Percentiles rank a stretch among this genome's conserved stretches.
Conservation (phyloP, 2,113 vertebrate species). For the Sclerurus mexicanus region DNA sequence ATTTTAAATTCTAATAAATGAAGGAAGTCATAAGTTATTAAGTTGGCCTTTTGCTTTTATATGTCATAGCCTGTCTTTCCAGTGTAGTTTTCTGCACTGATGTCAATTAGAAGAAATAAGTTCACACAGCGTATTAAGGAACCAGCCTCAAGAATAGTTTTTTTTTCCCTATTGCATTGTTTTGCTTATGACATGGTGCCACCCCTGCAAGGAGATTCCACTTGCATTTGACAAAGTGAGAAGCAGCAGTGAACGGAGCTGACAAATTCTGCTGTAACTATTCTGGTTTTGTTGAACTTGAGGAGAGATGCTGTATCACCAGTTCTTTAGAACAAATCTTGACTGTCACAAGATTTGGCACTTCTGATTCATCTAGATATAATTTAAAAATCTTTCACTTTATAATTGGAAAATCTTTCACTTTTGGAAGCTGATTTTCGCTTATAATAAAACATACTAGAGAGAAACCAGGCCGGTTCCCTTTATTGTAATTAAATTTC, state of each 20-base stretch:
- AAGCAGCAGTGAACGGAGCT: background rate
- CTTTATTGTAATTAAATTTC: background rate
- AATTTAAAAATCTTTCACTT: background rate
- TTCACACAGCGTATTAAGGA: background rate
- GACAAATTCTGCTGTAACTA: background rate
- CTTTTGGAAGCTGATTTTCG: background rate
- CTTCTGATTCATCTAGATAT: background rate
- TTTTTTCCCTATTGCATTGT: background rate
- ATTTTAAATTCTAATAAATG: background rate
- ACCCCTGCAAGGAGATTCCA: background rate
- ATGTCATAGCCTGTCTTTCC: background rate
- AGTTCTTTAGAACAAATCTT: background rate
- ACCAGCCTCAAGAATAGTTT: background rate
- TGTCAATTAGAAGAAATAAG: background rate
- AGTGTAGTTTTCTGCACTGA: background rate
- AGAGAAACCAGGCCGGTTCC: background rate
- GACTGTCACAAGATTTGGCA: background rate
- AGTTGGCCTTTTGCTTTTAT: background rate
- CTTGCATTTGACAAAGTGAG: background rate
- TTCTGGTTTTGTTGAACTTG: background rate
- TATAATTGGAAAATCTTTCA: background rate
- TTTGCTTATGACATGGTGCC: background rate
- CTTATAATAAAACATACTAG: background rate
- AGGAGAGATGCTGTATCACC: background rate
- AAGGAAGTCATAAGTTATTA: background rate